Evolutionary conservation across 2,113 vertebrate genomes (phyloP).

Genomic region (Ammodytes dubius): DNA sequence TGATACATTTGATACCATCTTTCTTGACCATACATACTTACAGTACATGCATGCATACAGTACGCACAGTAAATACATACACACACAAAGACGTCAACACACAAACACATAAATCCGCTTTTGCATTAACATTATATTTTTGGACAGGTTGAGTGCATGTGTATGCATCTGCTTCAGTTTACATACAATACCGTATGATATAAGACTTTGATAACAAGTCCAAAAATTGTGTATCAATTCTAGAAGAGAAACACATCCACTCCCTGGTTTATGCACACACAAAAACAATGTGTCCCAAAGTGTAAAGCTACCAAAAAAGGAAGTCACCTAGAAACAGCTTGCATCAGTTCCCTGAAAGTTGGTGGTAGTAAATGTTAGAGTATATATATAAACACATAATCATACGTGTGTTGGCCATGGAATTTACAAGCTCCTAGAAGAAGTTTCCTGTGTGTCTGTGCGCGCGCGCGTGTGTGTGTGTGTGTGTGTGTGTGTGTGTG

Average conservation of each 20-base stretch:
- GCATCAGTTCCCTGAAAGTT: neutral
- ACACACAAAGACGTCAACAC: too few relatives aligned
- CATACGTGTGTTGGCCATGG: slow-evolving; percentile 16
- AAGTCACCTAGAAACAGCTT: neutral
- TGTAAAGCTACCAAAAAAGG: slow-evolving; percentile 29
- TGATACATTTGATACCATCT: too few relatives aligned
- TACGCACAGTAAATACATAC: too few relatives aligned
- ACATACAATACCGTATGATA: neutral
- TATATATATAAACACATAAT: neutral
- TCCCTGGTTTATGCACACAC: neutral
- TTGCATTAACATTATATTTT: too few relatives aligned
- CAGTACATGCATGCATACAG: too few relatives aligned
- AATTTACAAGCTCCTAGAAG: slow-evolving; percentile 46
- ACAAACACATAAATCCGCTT: too few relatives aligned
- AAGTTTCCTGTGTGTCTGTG: slow-evolving; percentile 45
- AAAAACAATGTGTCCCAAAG: neutral
- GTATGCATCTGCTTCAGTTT: neutral
- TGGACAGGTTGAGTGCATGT: too few relatives aligned
- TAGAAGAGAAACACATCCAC: neutral
- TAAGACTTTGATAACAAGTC: neutral
- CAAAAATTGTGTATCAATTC: neutral
- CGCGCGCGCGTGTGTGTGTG: slow-evolving; percentile 38
- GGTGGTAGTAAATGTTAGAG: neutral
- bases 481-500: slow-evolving; percentile 19
- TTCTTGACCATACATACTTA: too few relatives aligned